Conservation (phyloP, 1,140 invertebrate species). For the Pectinophora gossypiella region DNA sequence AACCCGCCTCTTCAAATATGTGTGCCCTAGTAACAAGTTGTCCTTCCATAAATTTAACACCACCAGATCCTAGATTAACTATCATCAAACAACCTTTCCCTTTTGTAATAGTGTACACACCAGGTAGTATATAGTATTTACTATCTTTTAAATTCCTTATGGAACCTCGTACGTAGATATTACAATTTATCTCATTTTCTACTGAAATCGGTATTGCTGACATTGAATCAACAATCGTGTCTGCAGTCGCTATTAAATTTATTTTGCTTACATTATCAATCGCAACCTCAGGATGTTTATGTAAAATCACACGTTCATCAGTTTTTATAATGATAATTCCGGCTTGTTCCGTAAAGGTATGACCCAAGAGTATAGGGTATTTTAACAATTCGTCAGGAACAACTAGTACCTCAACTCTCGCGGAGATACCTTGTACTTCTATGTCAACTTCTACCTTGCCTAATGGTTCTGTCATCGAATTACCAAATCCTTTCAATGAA, state of each 20-base stretch:
- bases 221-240: background rate
- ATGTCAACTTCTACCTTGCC: background rate
- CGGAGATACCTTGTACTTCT: background rate
- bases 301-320: background rate
- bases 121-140: background rate
- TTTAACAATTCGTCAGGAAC: constrained; percentile 1
- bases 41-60: background rate
- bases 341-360: constrained; percentile 5
- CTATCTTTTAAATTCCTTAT: background rate
- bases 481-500: background rate
- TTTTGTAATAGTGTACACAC: background rate
- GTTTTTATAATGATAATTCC: constrained; percentile 2
- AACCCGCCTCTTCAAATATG: background rate
- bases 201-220: background rate
- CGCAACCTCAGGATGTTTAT: background rate
- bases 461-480: background rate
- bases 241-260: background rate
- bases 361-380: background rate
- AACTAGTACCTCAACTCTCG: background rate
- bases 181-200: background rate
- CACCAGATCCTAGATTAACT: background rate
- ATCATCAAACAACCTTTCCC: background rate
- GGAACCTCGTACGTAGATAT: background rate
- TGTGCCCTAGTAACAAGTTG: background rate
- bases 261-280: background rate